Percentiles rank a stretch among this genome's conserved stretches.
phyloP scores from a whole-genome alignment of 1,140 invertebrate genomes.

The Plodia interpunctella region DNA sequence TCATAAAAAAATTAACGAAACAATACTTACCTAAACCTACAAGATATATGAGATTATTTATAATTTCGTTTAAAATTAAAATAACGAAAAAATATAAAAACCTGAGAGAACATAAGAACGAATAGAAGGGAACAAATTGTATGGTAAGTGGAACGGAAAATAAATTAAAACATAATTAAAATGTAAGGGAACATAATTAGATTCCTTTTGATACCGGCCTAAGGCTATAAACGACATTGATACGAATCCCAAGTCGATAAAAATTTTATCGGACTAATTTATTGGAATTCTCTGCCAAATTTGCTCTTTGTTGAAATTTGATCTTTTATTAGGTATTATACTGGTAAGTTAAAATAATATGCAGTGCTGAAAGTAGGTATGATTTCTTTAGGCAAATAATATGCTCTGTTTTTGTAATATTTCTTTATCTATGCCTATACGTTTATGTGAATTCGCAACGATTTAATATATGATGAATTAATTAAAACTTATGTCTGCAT shows the following conservation, averaged over 20 bases:
- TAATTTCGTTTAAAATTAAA: no score
- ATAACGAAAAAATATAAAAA: no score
- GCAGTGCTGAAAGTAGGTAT: no score
- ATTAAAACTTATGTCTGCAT: no score
- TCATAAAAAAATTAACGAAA: not conserved
- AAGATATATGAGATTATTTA: no score
- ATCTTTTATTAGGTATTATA: not conserved
- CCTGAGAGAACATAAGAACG: not conserved
- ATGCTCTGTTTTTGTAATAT: no score
- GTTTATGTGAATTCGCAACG: no score
- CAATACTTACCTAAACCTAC: no score
- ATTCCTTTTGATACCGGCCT: not conserved
- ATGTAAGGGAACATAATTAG: conserved; percentile 1
- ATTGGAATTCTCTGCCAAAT: not conserved
- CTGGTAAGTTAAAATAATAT: no score
- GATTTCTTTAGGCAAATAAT: no score
- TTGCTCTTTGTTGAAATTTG: not conserved
- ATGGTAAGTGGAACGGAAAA: not conserved
- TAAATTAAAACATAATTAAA: not conserved
- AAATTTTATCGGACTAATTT: not conserved
- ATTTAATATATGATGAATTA: no score
- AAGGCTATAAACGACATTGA: not conserved
- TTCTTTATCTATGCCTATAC: no score
- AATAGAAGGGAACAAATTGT: not conserved
- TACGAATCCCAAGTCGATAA: not conserved